A percentile compares a stretch with the other conserved stretches of the same genome.
These are phyloP conservation scores for Gavia stellata DNA, from an alignment of 2,113 vertebrate species.

Conservation along the genomic window DNA sequence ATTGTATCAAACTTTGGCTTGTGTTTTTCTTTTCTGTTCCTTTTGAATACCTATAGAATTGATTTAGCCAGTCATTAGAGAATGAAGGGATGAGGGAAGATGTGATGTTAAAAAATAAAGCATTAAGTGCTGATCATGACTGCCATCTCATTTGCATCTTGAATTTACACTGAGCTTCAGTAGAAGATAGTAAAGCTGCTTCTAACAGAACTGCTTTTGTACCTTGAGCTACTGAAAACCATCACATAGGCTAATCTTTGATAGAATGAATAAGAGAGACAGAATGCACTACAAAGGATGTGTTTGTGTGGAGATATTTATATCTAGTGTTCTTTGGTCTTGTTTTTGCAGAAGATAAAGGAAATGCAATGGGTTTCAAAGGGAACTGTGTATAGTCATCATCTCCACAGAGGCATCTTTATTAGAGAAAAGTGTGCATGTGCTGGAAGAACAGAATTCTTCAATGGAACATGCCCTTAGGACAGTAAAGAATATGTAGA, in stretches of 20 bases:
- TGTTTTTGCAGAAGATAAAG: not conserved
- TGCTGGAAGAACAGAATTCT: not conserved
- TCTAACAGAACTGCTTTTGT: not conserved
- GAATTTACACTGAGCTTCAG: not conserved
- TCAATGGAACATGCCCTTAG: not conserved
- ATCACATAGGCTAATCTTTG: not conserved
- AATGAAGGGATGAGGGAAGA: not conserved
- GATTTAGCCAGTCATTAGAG: not conserved
- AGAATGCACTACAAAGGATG: not conserved
- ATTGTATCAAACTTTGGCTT: not conserved
- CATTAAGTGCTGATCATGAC: not conserved
- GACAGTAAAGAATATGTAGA: not conserved
- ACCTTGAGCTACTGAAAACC: not conserved
- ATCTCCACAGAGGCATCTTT: not conserved
- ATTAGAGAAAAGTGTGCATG: not conserved
- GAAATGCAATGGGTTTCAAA: not conserved
- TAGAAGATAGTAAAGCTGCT: not conserved
- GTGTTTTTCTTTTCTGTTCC: not conserved
- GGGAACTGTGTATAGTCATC: not conserved
- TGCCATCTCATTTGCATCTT: not conserved
- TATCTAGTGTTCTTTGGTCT: not conserved
- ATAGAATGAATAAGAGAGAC: not conserved
- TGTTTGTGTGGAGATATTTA: not conserved
- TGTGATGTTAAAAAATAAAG: not conserved
- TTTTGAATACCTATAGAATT: not conserved